Base-by-base conservation (phyloP, 2,113 vertebrate species). In the Seriola quinqueradiata region DNA sequence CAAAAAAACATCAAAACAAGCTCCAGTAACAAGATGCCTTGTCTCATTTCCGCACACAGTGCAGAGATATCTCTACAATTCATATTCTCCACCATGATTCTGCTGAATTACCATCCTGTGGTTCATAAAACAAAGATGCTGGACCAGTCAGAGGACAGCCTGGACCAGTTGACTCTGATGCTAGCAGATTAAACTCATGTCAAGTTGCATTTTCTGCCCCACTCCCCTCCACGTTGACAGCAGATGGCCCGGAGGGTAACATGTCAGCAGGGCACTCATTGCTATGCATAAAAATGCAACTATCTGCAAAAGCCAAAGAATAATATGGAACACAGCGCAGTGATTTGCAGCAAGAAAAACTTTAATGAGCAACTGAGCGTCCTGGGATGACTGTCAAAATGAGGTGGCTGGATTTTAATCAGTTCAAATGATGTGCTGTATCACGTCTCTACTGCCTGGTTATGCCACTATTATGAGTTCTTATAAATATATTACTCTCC, bases 181-280 rank as follows among this genome's bases (percentile, higher is more conserved):
- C 71, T 64, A 63, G 66, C 34, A 83, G 84, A 82, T 83, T 87
- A 77, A 86, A 85, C 75, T 70, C 40, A 48, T 48, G 75, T 86
- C 85, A 87, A n/a, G 66, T 65, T 73, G 42, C 65, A 73, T 79
- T 85, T 57, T 68, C 77, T 46, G 46, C 34, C 16, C 17, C 12
- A 1, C 70, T 76, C 58, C 55, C 63, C 67, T 81, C 52, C 60
- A 55, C 55, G 14, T 69, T 74, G 79, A 86, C 81, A 90, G 88
- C 91, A 90, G 86, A 91, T 85, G 90, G 88, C 84, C 79, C 77
- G 74, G 75, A 80, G 88, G 77, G 81, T 70, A 57, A 66, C 84
- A 63, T 85, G 87, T 90, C 90, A 90, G 87, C 87, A 82, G 83
- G 88, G 70, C 77, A 83, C 77, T 84, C 75, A 54, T 68, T 86